phyloP scores from a whole-genome alignment of 1,140 invertebrate species.

The Hycleus phaleratus region DNA sequence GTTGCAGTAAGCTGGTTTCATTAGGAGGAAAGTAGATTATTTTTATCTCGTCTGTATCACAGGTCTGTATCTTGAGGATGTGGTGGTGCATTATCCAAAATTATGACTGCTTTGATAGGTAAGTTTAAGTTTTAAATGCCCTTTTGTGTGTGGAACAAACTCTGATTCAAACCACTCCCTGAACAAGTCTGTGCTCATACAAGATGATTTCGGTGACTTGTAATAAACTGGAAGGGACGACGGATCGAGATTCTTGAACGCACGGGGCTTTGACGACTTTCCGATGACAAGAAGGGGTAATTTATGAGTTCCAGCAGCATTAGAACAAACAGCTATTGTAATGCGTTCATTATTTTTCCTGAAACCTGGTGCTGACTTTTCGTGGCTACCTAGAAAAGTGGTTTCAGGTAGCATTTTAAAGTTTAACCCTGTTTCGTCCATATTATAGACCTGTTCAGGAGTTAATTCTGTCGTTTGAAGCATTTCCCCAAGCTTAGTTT shows the following conservation, averaged over 20 bases:
- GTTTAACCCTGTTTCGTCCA: too few relatives aligned
- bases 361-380: not conserved
- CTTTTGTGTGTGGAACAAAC: slow-evolving; percentile 11
- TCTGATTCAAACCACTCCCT: slow-evolving; percentile 13
- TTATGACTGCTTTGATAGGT: slow-evolving; percentile 25
- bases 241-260: not conserved
- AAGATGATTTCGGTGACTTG: not conserved
- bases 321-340: not conserved
- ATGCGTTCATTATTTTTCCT: not conserved
- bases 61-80: slow-evolving; percentile 22
- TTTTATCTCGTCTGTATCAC: slow-evolving; percentile 17
- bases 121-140: slow-evolving; percentile 7
- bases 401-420: too few relatives aligned
- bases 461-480: too few relatives aligned
- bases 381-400: not conserved
- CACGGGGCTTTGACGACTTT: too few relatives aligned
- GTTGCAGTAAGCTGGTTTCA: slow-evolving; percentile 33
- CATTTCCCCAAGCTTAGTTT: too few relatives aligned
- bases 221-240: too few relatives aligned
- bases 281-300: not conserved
- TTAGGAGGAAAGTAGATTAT: slow-evolving; percentile 31
- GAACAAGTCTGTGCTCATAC: slow-evolving; percentile 12
- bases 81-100: slow-evolving; percentile 33
- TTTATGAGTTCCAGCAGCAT: slow-evolving; percentile 1
- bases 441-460: too few relatives aligned